Percentiles rank a stretch among this genome's conserved stretches.
Conservation (phyloP, 1,140 invertebrate genomes). For the Neotoxoptera formosana region DNA sequence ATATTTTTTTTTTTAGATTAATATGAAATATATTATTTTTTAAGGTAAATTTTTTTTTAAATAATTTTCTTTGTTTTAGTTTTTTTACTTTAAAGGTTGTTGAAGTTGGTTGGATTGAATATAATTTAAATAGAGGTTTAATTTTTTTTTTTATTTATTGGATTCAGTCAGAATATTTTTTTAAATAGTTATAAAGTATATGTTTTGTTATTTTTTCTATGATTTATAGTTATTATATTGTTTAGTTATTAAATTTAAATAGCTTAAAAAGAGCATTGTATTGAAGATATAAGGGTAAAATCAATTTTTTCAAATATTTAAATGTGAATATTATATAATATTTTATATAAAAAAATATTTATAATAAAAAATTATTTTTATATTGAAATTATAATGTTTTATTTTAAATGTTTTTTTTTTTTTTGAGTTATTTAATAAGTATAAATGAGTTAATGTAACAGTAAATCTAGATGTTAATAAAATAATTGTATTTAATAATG, state of each 20-base stretch:
- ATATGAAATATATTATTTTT: constrained; percentile 4
- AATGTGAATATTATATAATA: no score
- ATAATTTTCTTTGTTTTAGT: not conserved
- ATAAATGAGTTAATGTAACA: no score
- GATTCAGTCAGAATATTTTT: not conserved
- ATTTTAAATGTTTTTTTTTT: no score
- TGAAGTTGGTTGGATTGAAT: not conserved
- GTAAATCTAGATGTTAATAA: no score
- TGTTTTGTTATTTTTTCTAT: not conserved
- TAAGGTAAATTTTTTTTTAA: not conserved
- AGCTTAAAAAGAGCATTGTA: not conserved
- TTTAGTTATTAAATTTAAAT: not conserved
- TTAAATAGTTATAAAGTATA: not conserved
- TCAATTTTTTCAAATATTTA: not conserved
- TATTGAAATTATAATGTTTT: no score
- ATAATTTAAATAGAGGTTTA: not conserved
- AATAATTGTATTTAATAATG: no score
- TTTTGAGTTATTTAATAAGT: no score
- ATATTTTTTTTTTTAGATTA: not conserved
- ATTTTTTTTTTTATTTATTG: not conserved
- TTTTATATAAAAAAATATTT: no score
- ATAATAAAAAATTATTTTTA: no score
- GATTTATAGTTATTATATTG: not conserved
- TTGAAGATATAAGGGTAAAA: constrained; percentile 9
- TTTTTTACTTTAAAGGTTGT: not conserved